Percentiles rank a stretch among this genome's conserved stretches.
Conservation (phyloP, 2,888 invertebrate species). For the Synergus gifuensis region DNA sequence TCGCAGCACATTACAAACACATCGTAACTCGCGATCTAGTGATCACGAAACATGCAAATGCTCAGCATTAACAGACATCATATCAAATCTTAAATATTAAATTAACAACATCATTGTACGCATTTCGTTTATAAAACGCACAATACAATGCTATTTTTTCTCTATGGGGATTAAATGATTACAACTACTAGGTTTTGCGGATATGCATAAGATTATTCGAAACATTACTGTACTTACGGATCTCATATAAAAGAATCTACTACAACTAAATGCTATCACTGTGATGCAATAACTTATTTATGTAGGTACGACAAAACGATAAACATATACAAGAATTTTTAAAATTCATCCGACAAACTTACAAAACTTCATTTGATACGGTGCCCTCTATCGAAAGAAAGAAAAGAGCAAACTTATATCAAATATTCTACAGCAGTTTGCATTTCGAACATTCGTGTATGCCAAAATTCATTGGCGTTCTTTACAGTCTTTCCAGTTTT, state of each 20-base stretch:
- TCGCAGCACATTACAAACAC: slow-evolving; percentile 31
- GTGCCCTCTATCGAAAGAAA: slow-evolving; percentile 1
- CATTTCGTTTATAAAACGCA: slow-evolving; percentile 10
- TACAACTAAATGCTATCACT: slow-evolving; percentile 55
- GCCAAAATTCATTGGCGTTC: slow-evolving; percentile 29
- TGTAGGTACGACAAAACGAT: slow-evolving; percentile 30
- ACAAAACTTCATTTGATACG: slow-evolving; percentile 6
- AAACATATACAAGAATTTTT: slow-evolving; percentile 34
- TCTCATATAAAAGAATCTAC: slow-evolving; percentile 54
- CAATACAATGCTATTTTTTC: slow-evolving; percentile 6
- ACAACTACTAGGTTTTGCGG: slow-evolving; percentile 33
- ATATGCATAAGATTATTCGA: slow-evolving; percentile 31
- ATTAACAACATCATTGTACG: slow-evolving; percentile 12
- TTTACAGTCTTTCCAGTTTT: slow-evolving; percentile 31
- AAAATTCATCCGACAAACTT: not conserved
- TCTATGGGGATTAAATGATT: slow-evolving; percentile 19
- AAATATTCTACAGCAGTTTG: slow-evolving; percentile 11
- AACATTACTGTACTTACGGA: slow-evolving; percentile 31
- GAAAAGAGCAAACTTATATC: not conserved
- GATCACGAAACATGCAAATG: slow-evolving; percentile 39
- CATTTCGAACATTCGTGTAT: slow-evolving; percentile 26
- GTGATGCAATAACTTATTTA: slow-evolving; percentile 40
- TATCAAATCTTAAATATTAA: slow-evolving; percentile 38
- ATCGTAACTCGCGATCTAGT: not conserved
- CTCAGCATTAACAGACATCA: slow-evolving; percentile 33